These are phyloP conservation scores for Drosophila subsilvestris DNA, from an alignment of 2,888 invertebrate genomes.

Conservation along the genomic window DNA sequence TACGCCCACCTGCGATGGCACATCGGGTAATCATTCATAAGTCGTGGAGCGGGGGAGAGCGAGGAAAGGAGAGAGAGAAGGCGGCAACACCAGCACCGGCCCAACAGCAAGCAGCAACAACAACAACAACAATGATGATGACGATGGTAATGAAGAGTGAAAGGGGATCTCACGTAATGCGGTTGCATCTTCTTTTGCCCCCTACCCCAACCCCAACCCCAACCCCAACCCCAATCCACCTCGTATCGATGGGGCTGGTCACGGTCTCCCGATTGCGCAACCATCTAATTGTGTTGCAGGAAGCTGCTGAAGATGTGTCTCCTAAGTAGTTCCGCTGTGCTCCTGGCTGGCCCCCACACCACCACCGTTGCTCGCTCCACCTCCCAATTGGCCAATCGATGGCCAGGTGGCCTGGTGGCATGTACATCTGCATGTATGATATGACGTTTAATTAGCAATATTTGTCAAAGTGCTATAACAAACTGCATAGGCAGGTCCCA, in stretches of 20 bases:
- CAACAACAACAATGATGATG: too few relatives aligned
- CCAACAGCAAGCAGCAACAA: too few relatives aligned
- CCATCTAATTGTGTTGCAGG: conserved; percentile 64
- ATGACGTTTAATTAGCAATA: conserved; percentile 64
- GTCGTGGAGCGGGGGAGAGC: background rate
- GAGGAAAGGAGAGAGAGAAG: too few relatives aligned
- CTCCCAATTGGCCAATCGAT: conserved; percentile 22
- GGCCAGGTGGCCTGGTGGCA: conserved; percentile 25
- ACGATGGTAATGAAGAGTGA: conserved; percentile 22
- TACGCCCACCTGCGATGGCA: conserved; percentile 39
- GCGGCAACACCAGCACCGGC: too few relatives aligned
- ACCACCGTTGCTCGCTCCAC: conserved; percentile 1
- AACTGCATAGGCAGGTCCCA: conserved; percentile 49
- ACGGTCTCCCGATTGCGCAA: conserved; percentile 61
- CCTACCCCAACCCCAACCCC: background rate
- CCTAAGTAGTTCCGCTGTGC: conserved; percentile 52
- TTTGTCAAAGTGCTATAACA: conserved; percentile 65
- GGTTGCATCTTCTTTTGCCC: conserved; percentile 59
- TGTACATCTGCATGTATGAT: conserved; percentile 16
- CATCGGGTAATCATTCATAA: conserved; percentile 27
- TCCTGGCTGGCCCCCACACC: background rate
- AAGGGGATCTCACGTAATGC: conserved; percentile 62
- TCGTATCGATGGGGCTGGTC: conserved; percentile 47
- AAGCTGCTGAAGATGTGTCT: conserved; percentile 49
- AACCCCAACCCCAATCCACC: background rate